These are phyloP conservation scores for Orthosia cruda DNA, from an alignment of 2,888 invertebrate genomes.

Conservation along the genomic window DNA sequence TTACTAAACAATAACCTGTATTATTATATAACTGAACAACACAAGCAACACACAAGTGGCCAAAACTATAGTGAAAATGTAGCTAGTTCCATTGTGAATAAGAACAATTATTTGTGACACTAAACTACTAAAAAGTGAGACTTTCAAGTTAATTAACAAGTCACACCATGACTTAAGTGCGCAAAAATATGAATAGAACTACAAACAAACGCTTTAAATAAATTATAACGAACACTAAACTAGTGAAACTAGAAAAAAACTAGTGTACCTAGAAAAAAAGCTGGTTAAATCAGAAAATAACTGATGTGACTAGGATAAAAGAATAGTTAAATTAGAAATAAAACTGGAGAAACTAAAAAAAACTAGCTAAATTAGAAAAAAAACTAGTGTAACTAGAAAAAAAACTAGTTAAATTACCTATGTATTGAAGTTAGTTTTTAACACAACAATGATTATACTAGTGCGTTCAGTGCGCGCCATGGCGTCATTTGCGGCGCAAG, in stretches of 20 bases:
- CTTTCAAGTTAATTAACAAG: background rate
- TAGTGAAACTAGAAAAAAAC: conserved; percentile 6
- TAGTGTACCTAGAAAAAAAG: background rate
- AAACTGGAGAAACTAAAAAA: background rate
- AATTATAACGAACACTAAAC: background rate
- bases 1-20: background rate
- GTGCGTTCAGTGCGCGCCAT: conserved; percentile 86
- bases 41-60: background rate
- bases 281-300: background rate
- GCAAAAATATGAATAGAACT: background rate
- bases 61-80: background rate
- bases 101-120: conserved; percentile 14
- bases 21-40: background rate
- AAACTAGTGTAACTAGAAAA: background rate
- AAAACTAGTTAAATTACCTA: background rate
- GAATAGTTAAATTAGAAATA: background rate
- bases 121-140: background rate
- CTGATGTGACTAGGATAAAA: background rate
- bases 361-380: conserved; percentile 5
- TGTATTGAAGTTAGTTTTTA: conserved; percentile 43
- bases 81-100: background rate
- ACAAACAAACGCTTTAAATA: conserved; percentile 8
- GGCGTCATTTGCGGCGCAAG: conserved; percentile 94
- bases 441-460: conserved; percentile 81
- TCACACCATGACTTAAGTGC: conserved; percentile 24